Conservation (phyloP, 2,888 invertebrate genomes). For the Plagiodera versicolora region DNA sequence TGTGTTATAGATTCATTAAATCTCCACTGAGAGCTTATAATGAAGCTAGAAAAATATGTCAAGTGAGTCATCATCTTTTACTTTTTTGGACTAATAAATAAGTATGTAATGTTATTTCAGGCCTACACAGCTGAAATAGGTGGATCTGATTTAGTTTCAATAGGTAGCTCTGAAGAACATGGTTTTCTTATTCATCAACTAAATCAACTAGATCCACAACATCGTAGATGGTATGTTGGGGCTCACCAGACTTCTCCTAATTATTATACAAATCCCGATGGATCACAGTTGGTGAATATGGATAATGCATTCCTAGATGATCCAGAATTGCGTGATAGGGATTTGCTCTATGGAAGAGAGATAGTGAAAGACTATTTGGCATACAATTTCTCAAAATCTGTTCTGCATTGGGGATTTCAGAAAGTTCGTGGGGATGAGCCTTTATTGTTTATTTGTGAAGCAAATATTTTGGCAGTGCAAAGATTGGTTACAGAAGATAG, state of each 20-base stretch:
- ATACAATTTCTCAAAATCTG: constrained; percentile 72
- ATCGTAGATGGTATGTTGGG: constrained; percentile 84
- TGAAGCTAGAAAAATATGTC: constrained; percentile 82
- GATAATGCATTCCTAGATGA: constrained; percentile 73
- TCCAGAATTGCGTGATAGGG: constrained; percentile 53
- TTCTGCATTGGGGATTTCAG: constrained; percentile 83
- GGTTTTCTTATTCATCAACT: constrained; percentile 81
- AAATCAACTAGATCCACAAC: constrained; percentile 81
- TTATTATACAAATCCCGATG: constrained; percentile 85
- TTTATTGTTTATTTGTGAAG: constrained; percentile 86
- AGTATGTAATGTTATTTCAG: constrained; percentile 15
- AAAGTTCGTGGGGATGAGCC: constrained; percentile 77
- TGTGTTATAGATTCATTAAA: constrained; percentile 88
- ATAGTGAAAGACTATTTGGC: constrained; percentile 69
- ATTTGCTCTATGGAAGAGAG: constrained; percentile 53
- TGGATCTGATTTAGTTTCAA: constrained; percentile 77
- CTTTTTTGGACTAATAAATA: neutral
- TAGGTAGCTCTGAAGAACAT: constrained; percentile 84
- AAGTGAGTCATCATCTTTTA: constrained; percentile 46
- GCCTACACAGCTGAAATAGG: constrained; percentile 39
- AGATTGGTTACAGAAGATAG: constrained; percentile 74
- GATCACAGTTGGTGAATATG: constrained; percentile 73
- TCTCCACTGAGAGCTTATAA: constrained; percentile 79
- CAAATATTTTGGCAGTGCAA: constrained; percentile 71
- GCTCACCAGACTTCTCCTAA: constrained; percentile 73